Evolutionary conservation across 2,888 invertebrate species (phyloP).

Genomic region (Bellardia pandia): DNA sequence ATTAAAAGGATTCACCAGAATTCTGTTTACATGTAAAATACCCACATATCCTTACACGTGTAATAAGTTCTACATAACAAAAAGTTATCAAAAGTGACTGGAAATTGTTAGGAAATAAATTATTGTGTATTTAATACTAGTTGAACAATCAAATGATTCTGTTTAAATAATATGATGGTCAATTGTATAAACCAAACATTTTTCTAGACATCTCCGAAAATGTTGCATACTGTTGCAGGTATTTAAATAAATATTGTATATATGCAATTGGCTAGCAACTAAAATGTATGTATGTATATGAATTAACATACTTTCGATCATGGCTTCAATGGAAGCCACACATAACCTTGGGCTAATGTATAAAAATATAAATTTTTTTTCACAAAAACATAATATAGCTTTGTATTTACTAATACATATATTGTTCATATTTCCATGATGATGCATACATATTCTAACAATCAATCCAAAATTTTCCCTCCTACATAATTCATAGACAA

Average conservation of each 20-base stretch:
- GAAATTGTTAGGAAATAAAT: conserved; percentile 40
- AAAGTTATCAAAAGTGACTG: conserved; percentile 25
- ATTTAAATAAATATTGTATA: background rate
- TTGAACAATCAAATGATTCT: background rate
- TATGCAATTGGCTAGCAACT: background rate
- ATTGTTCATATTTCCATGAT: conserved; percentile 42
- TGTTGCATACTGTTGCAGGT: background rate
- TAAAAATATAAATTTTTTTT: no score
- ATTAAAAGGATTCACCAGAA: no score
- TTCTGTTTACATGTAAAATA: no score
- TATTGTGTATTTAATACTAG: background rate
- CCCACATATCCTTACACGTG: no score
- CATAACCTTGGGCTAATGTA: no score
- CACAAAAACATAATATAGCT: no score
- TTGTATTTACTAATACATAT: background rate
- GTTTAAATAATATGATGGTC: background rate
- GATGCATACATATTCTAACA: conserved; percentile 59
- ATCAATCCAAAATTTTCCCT: conserved; percentile 14
- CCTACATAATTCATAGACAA: conserved; percentile 63
- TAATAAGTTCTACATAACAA: background rate
- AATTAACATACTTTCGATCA: no score
- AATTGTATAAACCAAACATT: background rate
- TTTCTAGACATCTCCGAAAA: background rate
- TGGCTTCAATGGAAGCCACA: no score
- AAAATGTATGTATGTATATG: no score